phyloP scores from a whole-genome alignment of 2,797 vertebrate species.

The Phrynocephalus guinanensis region DNA sequence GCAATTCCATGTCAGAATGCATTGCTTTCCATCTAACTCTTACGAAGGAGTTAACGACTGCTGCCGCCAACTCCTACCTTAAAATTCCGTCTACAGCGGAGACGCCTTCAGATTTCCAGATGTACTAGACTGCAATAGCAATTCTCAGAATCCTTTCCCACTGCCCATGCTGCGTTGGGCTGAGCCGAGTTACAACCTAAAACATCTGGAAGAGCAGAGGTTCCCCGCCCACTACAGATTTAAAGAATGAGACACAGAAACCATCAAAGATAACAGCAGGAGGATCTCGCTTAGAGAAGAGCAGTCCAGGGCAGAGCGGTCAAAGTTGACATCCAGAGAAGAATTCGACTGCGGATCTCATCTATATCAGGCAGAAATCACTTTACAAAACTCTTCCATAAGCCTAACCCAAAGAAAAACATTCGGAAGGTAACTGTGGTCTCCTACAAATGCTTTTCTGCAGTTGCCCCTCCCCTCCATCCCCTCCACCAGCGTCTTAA shows the following conservation, averaged over 20 bases:
- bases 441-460: neutral
- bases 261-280: neutral
- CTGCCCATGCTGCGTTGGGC: neutral
- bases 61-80: neutral
- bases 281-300: neutral
- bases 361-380: neutral
- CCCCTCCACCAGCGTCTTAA: conserved; percentile 10
- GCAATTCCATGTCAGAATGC: neutral
- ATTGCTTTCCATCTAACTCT: neutral
- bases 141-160: neutral
- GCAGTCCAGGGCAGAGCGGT: neutral
- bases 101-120: neutral
- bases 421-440: neutral
- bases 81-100: neutral
- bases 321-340: too few species aligned
- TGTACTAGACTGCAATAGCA: neutral
- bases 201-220: too few species aligned
- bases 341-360: neutral
- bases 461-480: neutral
- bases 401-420: too few species aligned
- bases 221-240: neutral
- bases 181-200: neutral
- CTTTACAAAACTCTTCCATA: neutral
- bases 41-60: neutral
- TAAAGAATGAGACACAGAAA: neutral